Conservation (phyloP, 2,797 vertebrate genomes). For the Setipinna tenuifilis region DNA sequence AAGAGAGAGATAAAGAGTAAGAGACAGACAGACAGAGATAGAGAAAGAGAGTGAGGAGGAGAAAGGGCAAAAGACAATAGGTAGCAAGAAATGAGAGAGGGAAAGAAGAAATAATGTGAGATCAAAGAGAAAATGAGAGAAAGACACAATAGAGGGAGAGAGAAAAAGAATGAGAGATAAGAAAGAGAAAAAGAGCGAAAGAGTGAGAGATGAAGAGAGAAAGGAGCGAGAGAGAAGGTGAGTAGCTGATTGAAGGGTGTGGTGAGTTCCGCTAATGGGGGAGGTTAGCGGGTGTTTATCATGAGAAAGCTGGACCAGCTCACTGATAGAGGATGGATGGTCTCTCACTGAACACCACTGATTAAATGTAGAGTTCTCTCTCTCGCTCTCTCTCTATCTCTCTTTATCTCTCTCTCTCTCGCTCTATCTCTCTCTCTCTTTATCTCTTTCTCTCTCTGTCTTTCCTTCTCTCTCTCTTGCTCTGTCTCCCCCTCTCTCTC, state of each 20-base stretch:
- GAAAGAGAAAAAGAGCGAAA: not conserved
- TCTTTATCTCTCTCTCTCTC: not conserved
- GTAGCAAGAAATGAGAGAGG: too few species aligned
- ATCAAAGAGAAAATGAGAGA: not conserved
- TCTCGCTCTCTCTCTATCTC: too few species aligned
- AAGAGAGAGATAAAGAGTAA: too few species aligned
- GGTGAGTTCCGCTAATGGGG: not conserved
- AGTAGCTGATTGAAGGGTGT: not conserved
- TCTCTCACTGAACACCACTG: not conserved
- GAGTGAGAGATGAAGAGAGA: not conserved
- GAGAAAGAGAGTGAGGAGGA: too few species aligned
- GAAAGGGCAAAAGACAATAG: too few species aligned
- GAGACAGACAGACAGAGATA: too few species aligned
- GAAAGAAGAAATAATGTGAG: not conserved
- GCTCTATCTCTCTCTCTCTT: not conserved
- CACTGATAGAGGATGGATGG: not conserved
- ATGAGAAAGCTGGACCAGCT: conserved; percentile 1
- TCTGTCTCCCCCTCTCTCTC: too few species aligned
- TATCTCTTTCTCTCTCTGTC: not conserved
- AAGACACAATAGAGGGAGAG: too few species aligned
- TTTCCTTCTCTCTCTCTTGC: not conserved
- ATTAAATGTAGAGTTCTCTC: not conserved
- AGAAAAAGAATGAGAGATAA: not conserved
- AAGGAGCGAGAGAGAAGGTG: not conserved
- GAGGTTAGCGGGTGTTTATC: conserved; percentile 23